These are phyloP conservation scores for Pandion haliaetus DNA, from an alignment of 2,113 vertebrate genomes.

Conservation along the genomic window DNA sequence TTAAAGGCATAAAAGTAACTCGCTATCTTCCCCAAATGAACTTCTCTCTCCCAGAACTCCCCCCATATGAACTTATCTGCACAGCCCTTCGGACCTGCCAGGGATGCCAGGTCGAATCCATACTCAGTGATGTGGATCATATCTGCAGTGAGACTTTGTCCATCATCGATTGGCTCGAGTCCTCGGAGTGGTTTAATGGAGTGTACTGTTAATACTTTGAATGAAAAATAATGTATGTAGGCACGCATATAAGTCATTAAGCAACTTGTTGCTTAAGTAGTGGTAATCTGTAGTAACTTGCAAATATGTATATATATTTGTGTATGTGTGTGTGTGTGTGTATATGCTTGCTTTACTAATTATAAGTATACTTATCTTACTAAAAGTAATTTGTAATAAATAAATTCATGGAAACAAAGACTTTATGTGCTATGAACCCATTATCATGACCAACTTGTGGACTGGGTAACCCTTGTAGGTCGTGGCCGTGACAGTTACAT, in stretches of 20 bases:
- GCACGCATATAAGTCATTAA: neutral
- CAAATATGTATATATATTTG: neutral
- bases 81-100: fast-evolving
- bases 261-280: neutral
- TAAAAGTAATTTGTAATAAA: neutral
- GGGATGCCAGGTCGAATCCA: neutral
- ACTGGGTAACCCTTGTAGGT: neutral
- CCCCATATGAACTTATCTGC: neutral
- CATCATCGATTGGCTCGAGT: neutral
- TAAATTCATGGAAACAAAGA: neutral
- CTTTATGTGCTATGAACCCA: neutral
- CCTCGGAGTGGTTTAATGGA: neutral
- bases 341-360: neutral
- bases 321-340: neutral
- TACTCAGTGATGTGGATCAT: fast-evolving
- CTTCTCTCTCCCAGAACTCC: neutral
- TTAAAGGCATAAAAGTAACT: neutral
- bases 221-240: neutral
- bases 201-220: neutral
- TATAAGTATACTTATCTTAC: neutral
- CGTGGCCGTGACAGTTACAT: fast-evolving
- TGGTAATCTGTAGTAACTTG: neutral
- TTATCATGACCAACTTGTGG: neutral
- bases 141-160: neutral
- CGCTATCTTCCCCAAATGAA: neutral